Conservation (phyloP, 2,888 invertebrate genomes). For the Tenthredo mesomela region DNA sequence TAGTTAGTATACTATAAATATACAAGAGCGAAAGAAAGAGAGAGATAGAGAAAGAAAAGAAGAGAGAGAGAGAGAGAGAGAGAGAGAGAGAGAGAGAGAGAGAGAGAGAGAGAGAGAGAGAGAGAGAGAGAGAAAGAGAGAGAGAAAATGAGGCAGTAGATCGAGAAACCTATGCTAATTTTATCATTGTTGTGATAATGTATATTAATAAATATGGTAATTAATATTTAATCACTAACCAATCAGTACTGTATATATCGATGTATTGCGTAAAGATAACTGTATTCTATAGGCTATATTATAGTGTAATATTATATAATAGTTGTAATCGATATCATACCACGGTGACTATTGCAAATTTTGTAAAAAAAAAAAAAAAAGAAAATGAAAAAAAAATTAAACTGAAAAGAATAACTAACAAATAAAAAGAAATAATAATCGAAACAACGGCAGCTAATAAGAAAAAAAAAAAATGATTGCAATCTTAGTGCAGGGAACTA, state of each 20-base stretch:
- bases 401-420: neutral
- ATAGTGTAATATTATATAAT: conserved; percentile 29
- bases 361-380: conserved; percentile 20
- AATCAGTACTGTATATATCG: conserved; percentile 74
- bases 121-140: neutral
- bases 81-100: conserved; percentile 27
- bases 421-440: conserved; percentile 33
- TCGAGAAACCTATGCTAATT: conserved; percentile 61
- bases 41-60: neutral
- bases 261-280: conserved; percentile 73
- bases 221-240: conserved; percentile 76
- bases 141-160: conserved; percentile 9
- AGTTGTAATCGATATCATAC: conserved; percentile 45
- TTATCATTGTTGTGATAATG: conserved; percentile 77
- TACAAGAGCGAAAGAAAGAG: conserved; percentile 1
- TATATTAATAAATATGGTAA: conserved; percentile 69
- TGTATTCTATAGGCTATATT: conserved; percentile 38
- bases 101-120: neutral
- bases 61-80: neutral
- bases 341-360: conserved; percentile 45
- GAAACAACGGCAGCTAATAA: conserved; percentile 51
- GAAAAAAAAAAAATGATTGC: conserved; percentile 11
- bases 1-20: conserved; percentile 6
- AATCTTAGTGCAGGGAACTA: conserved; percentile 56
- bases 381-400: no score